Conservation (phyloP, 2,797 vertebrate genomes). For the Morelia viridis region DNA sequence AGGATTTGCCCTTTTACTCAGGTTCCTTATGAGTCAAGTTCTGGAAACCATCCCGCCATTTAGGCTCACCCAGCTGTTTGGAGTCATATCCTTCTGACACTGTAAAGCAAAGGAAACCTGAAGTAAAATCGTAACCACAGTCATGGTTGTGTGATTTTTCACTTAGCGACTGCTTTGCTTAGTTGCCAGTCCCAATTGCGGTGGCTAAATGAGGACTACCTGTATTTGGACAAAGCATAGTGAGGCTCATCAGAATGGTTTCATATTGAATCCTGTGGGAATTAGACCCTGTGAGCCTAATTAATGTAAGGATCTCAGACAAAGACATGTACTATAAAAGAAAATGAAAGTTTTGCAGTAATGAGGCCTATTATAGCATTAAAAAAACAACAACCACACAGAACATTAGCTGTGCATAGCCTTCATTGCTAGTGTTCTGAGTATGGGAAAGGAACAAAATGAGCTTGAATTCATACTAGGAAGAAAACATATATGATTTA, state of each 20-base stretch:
- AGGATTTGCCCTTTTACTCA: background rate
- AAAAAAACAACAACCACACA: background rate
- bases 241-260: background rate
- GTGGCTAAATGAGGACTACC: background rate
- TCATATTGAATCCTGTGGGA: background rate
- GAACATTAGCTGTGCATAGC: background rate
- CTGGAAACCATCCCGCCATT: background rate
- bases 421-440: background rate
- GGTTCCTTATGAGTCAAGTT: background rate
- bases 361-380: background rate
- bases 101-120: background rate
- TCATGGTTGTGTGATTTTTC: background rate
- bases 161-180: background rate
- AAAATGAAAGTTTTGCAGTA: background rate
- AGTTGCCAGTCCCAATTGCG: background rate
- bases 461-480: background rate
- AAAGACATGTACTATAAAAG: background rate
- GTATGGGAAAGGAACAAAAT: background rate
- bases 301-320: background rate
- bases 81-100: background rate
- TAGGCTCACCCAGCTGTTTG: background rate
- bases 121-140: background rate
- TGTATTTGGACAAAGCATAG: background rate
- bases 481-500: background rate
- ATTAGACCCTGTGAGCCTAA: background rate